Base-by-base conservation (phyloP, 1,140 invertebrate genomes). In the Linepithema humile region DNA sequence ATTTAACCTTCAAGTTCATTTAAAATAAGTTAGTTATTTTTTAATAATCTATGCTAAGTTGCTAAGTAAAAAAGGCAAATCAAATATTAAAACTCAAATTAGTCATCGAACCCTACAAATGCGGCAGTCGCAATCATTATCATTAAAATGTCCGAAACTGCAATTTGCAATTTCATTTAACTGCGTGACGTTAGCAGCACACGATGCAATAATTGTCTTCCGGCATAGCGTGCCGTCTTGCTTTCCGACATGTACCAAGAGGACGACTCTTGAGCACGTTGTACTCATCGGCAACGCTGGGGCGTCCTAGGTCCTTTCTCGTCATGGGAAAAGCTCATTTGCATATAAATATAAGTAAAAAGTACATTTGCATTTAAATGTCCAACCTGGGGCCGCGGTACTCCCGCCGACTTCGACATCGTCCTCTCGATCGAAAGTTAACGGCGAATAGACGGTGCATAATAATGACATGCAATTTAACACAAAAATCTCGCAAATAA, bases 281-380 rank as follows among this genome's bases (percentile, higher is more conserved):
- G 67, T 26, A 64, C 75, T 62, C 73, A 59, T 50, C 74, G 80
- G 20, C 50, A n/a, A 35, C 38, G 15, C 10, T 15, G 7, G 45
- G 9, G 60, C 43, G 55, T 55, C 69, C 64, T 40, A 17, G 29
- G 29, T 23, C 20, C 40, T n/a, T 38, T 59, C 50, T 70, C 69
- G 40, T 35, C 69, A 26, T 38, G 83, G 57, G 70, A 82, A 85
- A 67, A 75, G 43, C 26, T 67, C 83, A 88, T 88, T 85, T 88
- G 75, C 87, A 85, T 88, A 82, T 88, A 88, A 88, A 88, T 88
- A 88, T 88, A 88, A 88, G 83, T 85, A 85, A 87, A 88, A 88
- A 88, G 72, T 77, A 70, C 82, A 88, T 88, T 88, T 88, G 75
- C 87, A 88, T 88, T 85, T 85, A 88, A 88, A 88, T 88, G 86